Evolutionary conservation across 2,113 vertebrate genomes (phyloP), one percentile per base, ranked within the genome.

Genomic region (Neodontobutis hainanensis): DNA sequence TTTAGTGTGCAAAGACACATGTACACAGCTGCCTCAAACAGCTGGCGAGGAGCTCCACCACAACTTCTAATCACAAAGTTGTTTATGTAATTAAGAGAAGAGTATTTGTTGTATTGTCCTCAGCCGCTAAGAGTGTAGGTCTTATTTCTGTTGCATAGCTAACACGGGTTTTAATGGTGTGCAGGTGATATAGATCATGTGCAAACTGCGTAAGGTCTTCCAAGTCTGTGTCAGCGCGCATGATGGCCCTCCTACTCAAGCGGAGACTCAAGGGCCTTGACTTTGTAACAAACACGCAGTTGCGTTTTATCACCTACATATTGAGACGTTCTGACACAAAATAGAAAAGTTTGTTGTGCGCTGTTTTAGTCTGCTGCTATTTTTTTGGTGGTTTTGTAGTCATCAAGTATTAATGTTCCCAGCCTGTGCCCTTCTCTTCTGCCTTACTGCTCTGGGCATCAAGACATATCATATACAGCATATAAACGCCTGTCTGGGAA

Each of bases 41-140:
- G 89, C 83, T 90, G 87, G 86, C 63, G 47, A 11, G 34, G 62
- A 73, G 78, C 80, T 77, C 16, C 71, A 71, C 65, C 51, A 83
- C 77, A 81, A 82, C 77, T 81, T 86, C 86, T 85, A 89, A 90
- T 91, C 87, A 90, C 77, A 81, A 86, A 77, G 87, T 88, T 91
- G 88, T 91, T 91, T 89, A 88, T 86, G 83, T 81, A 85, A 91
- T 89, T 85, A 84, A 75, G 77, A 77, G 61, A 48, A 65, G 48
- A 65, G 74, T 50, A 48, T 60, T 63, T 58, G 68, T 53, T 70
- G 61, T 27, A 70, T 65, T 78, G 75, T 82, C 72, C 63, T 83
- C 84, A 75, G 81, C 78, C 75, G 86, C 65, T n/a, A 78, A 67
- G 52, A 1, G 82, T 84, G 83, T 82, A 80, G 83, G 68, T 78